Conservation (phyloP, 2,797 vertebrate genomes). For the Alca torda region DNA sequence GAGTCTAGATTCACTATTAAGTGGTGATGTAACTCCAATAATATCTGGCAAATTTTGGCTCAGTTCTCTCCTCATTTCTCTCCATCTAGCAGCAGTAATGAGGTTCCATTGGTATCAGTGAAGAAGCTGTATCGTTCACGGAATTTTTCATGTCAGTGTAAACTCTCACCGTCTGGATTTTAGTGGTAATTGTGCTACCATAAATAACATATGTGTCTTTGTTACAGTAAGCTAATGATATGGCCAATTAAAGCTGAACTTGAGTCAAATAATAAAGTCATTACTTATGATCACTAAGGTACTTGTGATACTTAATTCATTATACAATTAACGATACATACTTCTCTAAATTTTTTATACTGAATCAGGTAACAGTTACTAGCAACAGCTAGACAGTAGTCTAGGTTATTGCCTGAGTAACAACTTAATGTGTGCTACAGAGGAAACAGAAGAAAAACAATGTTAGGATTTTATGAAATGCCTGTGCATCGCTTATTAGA, state of each 20-base stretch:
- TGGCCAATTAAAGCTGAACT: not conserved
- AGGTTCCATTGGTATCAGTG: not conserved
- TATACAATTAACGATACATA: not conserved
- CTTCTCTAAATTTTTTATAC: not conserved
- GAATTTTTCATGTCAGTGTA: not conserved
- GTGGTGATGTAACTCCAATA: not conserved
- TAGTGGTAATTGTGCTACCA: not conserved
- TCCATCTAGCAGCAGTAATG: not conserved
- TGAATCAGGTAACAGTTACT: not conserved
- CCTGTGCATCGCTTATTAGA: not conserved
- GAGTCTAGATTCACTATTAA: not conserved
- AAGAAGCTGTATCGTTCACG: not conserved
- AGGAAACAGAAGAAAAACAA: not conserved
- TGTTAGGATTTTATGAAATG: not conserved
- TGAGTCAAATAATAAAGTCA: not conserved
- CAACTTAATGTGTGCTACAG: not conserved
- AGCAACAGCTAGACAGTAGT: not conserved
- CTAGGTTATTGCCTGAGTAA: not conserved
- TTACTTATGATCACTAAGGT: not conserved
- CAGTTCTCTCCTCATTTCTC: not conserved
- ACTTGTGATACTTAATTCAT: not conserved
- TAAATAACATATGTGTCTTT: not conserved
- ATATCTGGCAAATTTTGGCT: not conserved
- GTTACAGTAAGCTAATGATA: not conserved
- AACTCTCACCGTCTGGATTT: not conserved